Evolutionary conservation across 2,113 vertebrate genomes (phyloP), one percentile per base, ranked within the genome.

Genomic region (Pygoscelis antarcticus): DNA sequence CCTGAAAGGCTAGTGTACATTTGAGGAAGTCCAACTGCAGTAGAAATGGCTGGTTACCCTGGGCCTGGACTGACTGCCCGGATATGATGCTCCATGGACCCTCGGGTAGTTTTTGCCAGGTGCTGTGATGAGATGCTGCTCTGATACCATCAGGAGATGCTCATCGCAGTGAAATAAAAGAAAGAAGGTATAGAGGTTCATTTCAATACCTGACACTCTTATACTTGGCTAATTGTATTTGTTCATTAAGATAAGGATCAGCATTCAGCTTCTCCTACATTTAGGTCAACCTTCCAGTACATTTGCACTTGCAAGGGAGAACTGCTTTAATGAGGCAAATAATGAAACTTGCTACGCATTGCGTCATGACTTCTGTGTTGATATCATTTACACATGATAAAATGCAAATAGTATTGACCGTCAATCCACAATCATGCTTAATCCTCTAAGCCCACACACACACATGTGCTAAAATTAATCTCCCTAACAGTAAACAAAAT

Each of bases 261-360:
- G 66, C 89, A 94, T 96, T 96, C 89, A 89, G 87, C 93, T 95
- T 85, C 93, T 95, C 72, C 90, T 91, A 93, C 89, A 89, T 94
- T 94, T 97, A 96, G 95, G 95, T 97, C 94, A 89, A 78, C 95
- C 94, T 97, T 97, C 94, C 94, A 96, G 93, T 89, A 90, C 87
- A 97, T 97, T 97, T 96, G 93, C 96, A 96, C 94, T 97, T 97
- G 94, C 87, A 97, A 97, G 89, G 80, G 57, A 96, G 78, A 97
- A 82, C 86, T 96, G 81, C 87, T 91, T 96, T 96, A 96, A 97
- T 95, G 91, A 96, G 79, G 89, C 42, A 16, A 81, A 80, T 95
- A 97, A 96, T 94, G 94, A 97, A 96, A 91, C 74, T 30, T 79
- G 92, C 81, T 79, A 27, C 3, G 1, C 66, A 58, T 96, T 97